Percentiles rank a stretch among this genome's conserved stretches.
Evolutionary conservation across 2,888 invertebrate genomes (phyloP).

Genomic region (Abscondita cerata): DNA sequence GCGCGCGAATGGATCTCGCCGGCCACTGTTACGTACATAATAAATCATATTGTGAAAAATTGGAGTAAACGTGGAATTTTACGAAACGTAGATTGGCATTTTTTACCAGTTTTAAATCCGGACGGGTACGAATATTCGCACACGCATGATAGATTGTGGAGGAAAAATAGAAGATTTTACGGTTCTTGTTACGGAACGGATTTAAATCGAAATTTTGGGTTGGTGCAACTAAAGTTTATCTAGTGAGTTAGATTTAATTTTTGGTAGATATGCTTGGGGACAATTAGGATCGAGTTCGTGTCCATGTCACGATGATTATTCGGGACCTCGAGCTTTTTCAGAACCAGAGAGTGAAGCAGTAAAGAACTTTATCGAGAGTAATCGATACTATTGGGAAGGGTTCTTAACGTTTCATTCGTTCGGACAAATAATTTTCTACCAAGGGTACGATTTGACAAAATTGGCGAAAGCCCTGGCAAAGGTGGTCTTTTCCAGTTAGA

Average conservation of each 20-base stretch:
- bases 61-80: conserved; percentile 71
- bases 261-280: conserved; percentile 77
- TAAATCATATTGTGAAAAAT: conserved; percentile 73
- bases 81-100: conserved; percentile 83
- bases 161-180: conserved; percentile 72
- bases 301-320: conserved; percentile 82
- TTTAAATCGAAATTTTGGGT: conserved; percentile 86
- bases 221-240: conserved; percentile 18
- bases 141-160: conserved; percentile 83
- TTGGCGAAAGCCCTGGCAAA: conserved; percentile 76
- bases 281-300: conserved; percentile 83
- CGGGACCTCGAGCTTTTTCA: conserved; percentile 81
- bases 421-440: conserved; percentile 84
- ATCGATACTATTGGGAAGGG: conserved; percentile 66
- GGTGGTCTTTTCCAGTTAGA: too few relatives aligned
- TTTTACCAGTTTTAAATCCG: conserved; percentile 79
- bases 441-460: conserved; percentile 83
- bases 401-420: conserved; percentile 85
- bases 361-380: conserved; percentile 59
- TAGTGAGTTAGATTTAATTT: too few relatives aligned
- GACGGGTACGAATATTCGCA: conserved; percentile 91
- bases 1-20: conserved; percentile 91
- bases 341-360: conserved; percentile 84
- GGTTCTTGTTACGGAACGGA: conserved; percentile 78
- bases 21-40: conserved; percentile 78